Evolutionary conservation across 2,797 vertebrate genomes (phyloP).

Genomic region (Falco novaeseelandiae): DNA sequence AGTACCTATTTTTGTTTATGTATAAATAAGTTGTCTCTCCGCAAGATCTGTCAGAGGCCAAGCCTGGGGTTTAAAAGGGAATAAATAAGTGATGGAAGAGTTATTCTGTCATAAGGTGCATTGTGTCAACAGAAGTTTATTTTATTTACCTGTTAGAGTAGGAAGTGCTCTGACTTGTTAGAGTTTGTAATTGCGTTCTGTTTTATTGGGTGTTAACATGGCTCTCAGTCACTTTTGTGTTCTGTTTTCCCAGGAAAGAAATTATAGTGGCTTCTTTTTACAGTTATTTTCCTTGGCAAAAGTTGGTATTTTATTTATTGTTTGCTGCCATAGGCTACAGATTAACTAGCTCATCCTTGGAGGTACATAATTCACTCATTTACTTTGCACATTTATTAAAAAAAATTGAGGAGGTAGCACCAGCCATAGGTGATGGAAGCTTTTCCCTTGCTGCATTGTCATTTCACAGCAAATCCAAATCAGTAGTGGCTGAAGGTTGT

Average conservation of each 20-base stretch:
- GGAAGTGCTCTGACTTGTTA: constrained; percentile 6
- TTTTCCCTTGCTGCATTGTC: not conserved
- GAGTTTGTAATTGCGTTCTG: not conserved
- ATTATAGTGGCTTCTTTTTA: not conserved
- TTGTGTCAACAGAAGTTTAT: constrained; percentile 43
- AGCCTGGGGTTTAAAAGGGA: constrained; percentile 26
- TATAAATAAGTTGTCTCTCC: constrained; percentile 33
- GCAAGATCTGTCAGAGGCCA: constrained; percentile 27
- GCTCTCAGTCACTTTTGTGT: not conserved
- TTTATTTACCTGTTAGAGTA: constrained; percentile 26
- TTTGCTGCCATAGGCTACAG: not conserved
- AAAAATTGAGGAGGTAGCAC: not conserved
- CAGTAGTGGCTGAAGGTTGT: not conserved
- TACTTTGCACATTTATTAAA: not conserved
- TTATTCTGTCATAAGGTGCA: constrained; percentile 18
- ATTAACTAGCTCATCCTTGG: not conserved
- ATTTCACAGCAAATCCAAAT: not conserved
- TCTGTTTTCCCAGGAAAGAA: not conserved
- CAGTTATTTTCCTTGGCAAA: not conserved
- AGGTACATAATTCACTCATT: not conserved
- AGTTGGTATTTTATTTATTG: constrained; percentile 5
- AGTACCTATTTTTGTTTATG: not conserved
- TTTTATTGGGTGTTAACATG: not conserved
- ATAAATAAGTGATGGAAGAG: constrained; percentile 13
- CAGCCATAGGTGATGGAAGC: not conserved